Percentiles rank a stretch among this genome's conserved stretches.
These are phyloP conservation scores for Anthopleura xanthogrammica DNA, from an alignment of 92 coral and sea anemone genomes.

Conservation along the genomic window DNA sequence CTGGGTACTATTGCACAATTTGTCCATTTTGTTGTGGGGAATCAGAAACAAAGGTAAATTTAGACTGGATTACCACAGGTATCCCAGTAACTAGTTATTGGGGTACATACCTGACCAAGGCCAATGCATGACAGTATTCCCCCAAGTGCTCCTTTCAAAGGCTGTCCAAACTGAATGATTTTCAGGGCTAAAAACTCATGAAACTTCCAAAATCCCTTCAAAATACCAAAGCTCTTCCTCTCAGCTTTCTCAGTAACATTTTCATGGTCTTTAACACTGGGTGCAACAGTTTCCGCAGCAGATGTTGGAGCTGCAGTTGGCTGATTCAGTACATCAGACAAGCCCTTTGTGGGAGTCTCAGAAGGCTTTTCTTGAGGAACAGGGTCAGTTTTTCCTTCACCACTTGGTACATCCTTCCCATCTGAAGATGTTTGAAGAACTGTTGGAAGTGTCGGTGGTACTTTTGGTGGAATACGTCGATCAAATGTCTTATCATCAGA, in stretches of 20 bases:
- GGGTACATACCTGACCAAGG: slow-evolving; percentile 29
- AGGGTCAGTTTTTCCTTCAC: background rate
- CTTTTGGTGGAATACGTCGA: slow-evolving; percentile 1
- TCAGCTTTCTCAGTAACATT: slow-evolving; percentile 9
- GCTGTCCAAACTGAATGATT: slow-evolving; percentile 42
- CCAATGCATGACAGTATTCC: slow-evolving; percentile 22
- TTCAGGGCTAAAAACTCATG: slow-evolving; percentile 29
- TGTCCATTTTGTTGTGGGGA: too few relatives aligned
- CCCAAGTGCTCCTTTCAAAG: slow-evolving; percentile 20
- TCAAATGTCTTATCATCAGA: background rate
- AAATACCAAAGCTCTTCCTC: slow-evolving; percentile 39
- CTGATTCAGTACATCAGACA: slow-evolving; percentile 7
- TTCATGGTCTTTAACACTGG: background rate
- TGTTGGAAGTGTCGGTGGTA: slow-evolving; percentile 1
- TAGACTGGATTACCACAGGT: too few relatives aligned
- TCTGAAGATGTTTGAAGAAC: background rate
- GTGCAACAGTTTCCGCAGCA: slow-evolving; percentile 8
- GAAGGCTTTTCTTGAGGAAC: background rate
- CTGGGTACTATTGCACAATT: background rate
- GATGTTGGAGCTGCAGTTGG: slow-evolving; percentile 23
- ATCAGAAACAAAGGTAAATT: too few relatives aligned
- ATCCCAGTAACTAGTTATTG: background rate
- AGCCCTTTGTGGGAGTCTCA: background rate
- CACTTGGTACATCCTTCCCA: background rate
- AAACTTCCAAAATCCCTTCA: slow-evolving; percentile 46